A percentile compares a stretch with the other conserved stretches of the same genome.
Conservation (phyloP, 2,797 vertebrate species). For the Molossus alvarezi region DNA sequence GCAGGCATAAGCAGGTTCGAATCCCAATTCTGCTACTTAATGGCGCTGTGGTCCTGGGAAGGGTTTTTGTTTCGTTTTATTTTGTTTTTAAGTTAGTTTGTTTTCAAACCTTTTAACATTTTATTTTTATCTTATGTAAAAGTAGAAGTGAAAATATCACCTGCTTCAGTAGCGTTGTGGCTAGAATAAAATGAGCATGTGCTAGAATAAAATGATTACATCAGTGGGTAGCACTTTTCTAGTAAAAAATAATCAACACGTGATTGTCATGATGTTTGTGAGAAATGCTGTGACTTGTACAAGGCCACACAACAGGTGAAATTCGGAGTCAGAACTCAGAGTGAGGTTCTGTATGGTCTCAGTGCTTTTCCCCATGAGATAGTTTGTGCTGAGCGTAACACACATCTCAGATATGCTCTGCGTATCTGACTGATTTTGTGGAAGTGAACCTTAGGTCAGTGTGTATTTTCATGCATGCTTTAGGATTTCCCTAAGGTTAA, state of each 20-base stretch:
- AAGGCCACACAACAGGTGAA: not conserved
- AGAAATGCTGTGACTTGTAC: not conserved
- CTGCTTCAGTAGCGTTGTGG: not conserved
- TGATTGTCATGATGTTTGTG: not conserved
- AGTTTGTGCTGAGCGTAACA: not conserved
- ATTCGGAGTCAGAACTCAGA: not conserved
- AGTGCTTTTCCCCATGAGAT: not conserved
- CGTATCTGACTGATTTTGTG: not conserved
- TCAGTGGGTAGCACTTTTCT: not conserved
- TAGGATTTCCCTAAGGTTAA: not conserved
- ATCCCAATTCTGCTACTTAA: not conserved
- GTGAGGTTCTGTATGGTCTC: not conserved
- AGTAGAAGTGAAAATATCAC: conserved; percentile 8
- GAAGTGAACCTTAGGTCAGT: not conserved
- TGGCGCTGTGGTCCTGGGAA: not conserved
- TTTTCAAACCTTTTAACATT: not conserved
- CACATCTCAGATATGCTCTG: not conserved
- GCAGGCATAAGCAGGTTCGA: not conserved
- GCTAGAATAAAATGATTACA: not conserved
- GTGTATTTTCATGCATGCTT: not conserved
- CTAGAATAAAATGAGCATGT: not conserved
- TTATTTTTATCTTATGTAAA: conserved; percentile 32
- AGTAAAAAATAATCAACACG: not conserved
- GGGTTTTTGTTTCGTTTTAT: not conserved
- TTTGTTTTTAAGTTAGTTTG: not conserved